Base-by-base conservation (phyloP, 1,140 invertebrate genomes). In the Lamellibrachia luymesi region DNA sequence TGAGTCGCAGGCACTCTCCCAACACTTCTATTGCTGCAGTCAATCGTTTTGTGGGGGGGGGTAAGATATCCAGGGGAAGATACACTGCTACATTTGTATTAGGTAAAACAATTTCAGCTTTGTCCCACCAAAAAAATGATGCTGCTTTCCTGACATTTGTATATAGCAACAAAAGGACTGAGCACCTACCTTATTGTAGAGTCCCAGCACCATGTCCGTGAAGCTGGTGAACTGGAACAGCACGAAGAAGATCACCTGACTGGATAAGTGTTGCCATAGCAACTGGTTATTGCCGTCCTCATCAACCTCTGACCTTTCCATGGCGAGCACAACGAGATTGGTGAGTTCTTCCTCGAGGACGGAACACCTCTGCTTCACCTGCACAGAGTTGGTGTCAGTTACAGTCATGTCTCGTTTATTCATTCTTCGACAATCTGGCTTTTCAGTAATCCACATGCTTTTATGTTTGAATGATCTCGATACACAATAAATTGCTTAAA, bases 221-320 rank as follows among this genome's bases (percentile, higher is more conserved):
- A 99, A 99, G 94, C 97, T 98, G 0, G 98, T 98, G 96, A 98
- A 99, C 95, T 99, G 98, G 95, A 99, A 99, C 0, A 99, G 97
- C 51, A 99, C 98, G 96, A 99, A 98, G 96, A 99, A 99, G 93
- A 99, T 99, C 0, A 99, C 97, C 96, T 99, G 98, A 25, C 98
- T 98, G 2, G 98, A 99, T 0, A 99, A 96, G 96, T 99, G 98
- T 91, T 99, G 97, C 98, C 98, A 99, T 25, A 98, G 97, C 97
- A 98, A 98, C 95, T 98, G 97, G 95, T 97, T 98, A 51, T 97
- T 97, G 94, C 97, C 97, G 94, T 97, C 97, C 93, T 97, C 93
- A 10, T 93, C 89, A 94, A 95, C 94, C 95, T 99, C 98, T 51
- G 98, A 98, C 95, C 97, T 97, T 96, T 99, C 98, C 98, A 99